Base-by-base conservation (phyloP, 2,888 invertebrate species). In the Cephus sareptanus region DNA sequence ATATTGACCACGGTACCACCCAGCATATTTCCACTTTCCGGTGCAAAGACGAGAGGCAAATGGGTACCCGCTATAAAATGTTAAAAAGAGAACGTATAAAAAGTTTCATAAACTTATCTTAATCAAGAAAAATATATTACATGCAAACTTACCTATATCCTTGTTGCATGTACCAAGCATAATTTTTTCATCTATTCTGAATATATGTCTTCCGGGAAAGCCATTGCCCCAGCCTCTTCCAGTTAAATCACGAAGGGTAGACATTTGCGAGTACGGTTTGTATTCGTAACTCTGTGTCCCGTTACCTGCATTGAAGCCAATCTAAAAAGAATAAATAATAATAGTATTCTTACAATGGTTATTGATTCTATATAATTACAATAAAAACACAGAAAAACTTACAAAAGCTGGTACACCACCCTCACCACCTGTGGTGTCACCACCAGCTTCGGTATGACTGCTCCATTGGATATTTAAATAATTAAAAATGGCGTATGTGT, bases 291-390 rank as follows among this genome's bases (percentile, higher is more conserved):
- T 95, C 89, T 95, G 95, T 0, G 98, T 98, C 31, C 98, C 98
- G 89, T 98, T 98, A 76, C 99, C 99, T 77, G 97, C 99, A 91
- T 99, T 99, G 91, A 99, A 99, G 71, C 99, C 99, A 88, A 97
- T 95, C 97, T 97, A 87, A 70, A 91, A 87, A 74, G 69, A 23
- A 74, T 56, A 73, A 77, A 76, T 77, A 81, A 75, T 68, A n/a
- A 34, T 56, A 33, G 34, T n/a, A 34, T 56, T 4, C 6, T 35
- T 4, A 30, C 31, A 71, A 31, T 6, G 2, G 0, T 23, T 71
- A 31, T 71, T 71, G 6, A 71, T 71, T 70, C 4, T 15, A 33
- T 31, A 13, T 23, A 15, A 33, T 34, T 31, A 12, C 12, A 71
- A 34, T 71, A 11, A n/a, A 9, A 6, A 56, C 2, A 23, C 9